Evolutionary conservation across 1,140 invertebrate species (phyloP).

Genomic region (Chrysoperla carnea): DNA sequence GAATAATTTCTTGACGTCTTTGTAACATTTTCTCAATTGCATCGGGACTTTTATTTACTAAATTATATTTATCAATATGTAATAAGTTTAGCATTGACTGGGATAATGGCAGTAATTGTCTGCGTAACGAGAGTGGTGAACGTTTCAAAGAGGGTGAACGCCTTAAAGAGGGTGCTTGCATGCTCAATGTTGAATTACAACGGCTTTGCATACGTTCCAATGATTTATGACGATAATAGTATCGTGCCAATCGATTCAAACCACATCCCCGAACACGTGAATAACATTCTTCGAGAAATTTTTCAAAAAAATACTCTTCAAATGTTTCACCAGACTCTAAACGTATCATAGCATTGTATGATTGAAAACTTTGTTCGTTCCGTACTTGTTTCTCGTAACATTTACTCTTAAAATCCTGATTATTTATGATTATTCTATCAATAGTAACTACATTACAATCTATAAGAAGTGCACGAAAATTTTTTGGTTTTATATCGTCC

Average conservation of each 20-base stretch:
- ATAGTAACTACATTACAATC: background rate
- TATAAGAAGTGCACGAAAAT: background rate
- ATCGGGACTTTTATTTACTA: background rate
- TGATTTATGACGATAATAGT: too few species aligned
- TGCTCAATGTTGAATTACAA: too few species aligned
- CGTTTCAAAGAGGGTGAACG: too few species aligned
- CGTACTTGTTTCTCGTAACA: background rate
- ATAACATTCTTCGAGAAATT: background rate
- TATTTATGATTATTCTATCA: background rate
- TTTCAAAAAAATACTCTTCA: background rate
- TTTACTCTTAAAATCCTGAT: background rate
- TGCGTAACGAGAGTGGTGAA: too few species aligned
- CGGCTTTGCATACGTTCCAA: too few species aligned
- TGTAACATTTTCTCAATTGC: constrained; percentile 9
- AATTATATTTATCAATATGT: background rate
- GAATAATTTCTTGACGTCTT: constrained; percentile 3
- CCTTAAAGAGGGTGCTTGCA: too few species aligned
- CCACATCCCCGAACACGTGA: background rate
- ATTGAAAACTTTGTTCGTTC: background rate
- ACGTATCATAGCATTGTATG: background rate
- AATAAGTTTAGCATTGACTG: background rate
- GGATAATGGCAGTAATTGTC: background rate
- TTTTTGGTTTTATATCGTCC: background rate
- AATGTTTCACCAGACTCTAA: background rate
- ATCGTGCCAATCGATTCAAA: too few species aligned